Evolutionary conservation across 1,140 invertebrate species (phyloP), one percentile per base, ranked within the genome.

Genomic region (Ptiloglossa arizonensis): DNA sequence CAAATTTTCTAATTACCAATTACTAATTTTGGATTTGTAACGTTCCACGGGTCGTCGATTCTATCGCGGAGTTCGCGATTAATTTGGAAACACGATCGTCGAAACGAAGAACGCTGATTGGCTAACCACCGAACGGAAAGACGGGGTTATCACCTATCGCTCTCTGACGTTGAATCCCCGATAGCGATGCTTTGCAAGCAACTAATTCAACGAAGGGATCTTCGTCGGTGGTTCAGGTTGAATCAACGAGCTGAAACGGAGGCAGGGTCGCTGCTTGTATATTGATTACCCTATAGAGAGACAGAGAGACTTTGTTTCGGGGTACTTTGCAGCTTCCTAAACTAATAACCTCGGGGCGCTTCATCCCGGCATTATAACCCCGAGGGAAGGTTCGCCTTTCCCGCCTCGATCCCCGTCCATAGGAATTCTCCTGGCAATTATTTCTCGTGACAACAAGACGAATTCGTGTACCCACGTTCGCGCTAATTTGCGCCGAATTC

Each of bases 281-380:
- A 91, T 91, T 90, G 90, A 91, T 90, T 90, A 90, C 85, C 87
- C 84, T 62, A 60, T 59, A 59, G 87, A 81, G 85, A 64, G 75
- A 85, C 52, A 64, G 78, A 52, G 62, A 79, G 83, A 87, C 86
- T 87, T 87, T 88, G 87, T 88, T 87, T 87, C 87, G 60, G 74
- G 82, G 84, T 88, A 88, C 87, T 88, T 88, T 83, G 80, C 89
- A 89, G 89, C 88, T 91, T 91, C 90, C 88, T 91, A 88, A 89
- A 87, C 90, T 88, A 91, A 91, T 91, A 90, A 91, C 88, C 89
- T 59, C 86, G 69, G n/a, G 86, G 84, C 84, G 82, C 66, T 86
- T 85, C 83, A 79, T 87, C 83, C 71, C 74, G 57, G 64, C 56
- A 78, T 86, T 81, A 84, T 84, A 86, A 86, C 82, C 82, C 69